Percentiles rank a stretch among this genome's conserved stretches.
Conservation (phyloP, 2,888 invertebrate genomes). For the Sinodicranocentrus sp. region DNA sequence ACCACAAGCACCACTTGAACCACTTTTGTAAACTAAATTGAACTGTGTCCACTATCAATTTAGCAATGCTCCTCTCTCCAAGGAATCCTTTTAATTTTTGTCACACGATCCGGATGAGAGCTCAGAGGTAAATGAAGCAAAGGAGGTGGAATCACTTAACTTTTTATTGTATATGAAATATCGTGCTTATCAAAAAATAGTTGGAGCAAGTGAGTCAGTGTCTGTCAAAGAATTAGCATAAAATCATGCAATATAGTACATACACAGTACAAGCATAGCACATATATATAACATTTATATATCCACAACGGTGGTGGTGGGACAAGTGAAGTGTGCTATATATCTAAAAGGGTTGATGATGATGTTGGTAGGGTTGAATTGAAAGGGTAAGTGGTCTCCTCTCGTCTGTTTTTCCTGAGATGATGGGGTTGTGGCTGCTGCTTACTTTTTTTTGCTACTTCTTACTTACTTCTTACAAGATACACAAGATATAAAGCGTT, state of each 20-base stretch:
- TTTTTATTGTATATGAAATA: constrained; percentile 54
- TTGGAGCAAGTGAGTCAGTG: not conserved
- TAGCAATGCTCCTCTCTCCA: no score
- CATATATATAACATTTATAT: not conserved
- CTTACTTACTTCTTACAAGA: not conserved
- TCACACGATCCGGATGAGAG: constrained; percentile 67
- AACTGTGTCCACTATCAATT: no score
- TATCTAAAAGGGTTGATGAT: constrained; percentile 43
- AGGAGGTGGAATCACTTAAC: constrained; percentile 51
- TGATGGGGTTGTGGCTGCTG: not conserved
- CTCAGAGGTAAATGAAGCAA: constrained; percentile 63
- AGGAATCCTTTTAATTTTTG: constrained; percentile 18
- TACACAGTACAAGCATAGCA: not conserved
- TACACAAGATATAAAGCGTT: not conserved
- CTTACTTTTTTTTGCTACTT: not conserved
- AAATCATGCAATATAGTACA: constrained; percentile 23
- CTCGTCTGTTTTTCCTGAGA: constrained; percentile 14
- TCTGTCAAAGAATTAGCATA: constrained; percentile 62
- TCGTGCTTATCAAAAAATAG: not conserved
- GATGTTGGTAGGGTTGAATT: constrained; percentile 10
- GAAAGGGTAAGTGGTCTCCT: constrained; percentile 62
- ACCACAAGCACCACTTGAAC: no score
- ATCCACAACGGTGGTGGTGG: no score
- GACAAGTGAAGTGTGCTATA: constrained; percentile 29
- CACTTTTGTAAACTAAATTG: no score